Evolutionary conservation across 64 coral and sea anemone species (phyloP), one percentile per base, ranked within the genome.

Genomic region (Porites australiensis): DNA sequence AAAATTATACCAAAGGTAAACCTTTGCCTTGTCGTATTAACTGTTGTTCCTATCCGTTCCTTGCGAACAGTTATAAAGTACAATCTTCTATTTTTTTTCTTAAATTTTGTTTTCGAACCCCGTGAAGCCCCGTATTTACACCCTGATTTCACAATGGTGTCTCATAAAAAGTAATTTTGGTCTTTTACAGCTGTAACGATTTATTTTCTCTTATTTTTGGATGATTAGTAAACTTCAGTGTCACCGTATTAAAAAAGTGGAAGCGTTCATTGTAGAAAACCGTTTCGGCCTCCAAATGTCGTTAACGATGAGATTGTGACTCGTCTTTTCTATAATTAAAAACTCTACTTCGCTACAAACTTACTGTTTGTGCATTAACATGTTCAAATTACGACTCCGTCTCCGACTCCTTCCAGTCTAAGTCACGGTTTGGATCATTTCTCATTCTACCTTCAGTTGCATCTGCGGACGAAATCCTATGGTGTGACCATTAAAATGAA

Each of bases 161-260:
- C 15, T 78, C 27, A 55, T 64, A 64, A 64, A 64, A 12, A 19
- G 75, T 11, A 55, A 49, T 50, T 19, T 78, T 78, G 75, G 54
- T 78, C 19, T 27, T 78, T 78, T 55, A 14, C 23, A 51, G 50
- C 75, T 78, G 54, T 78, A 22, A 55, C 50, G 57, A 78, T 21
- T 57, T 46, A 54, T 49, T 78, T 54, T 23, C 8, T 16, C 15
- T 78, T 78, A 57, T 78, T 78, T 22, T 19, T 37, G 16, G 51
- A 78, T 14, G 50, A 57, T 64, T 64, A 16, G 18, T 4, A 64
- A 64, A 64, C 13, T 18, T 18, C 5, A 64, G 18, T 64, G 62
- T 64, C 62, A 13, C 18, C 18, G 18, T 64, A 16, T 64, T 16
- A 14, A 10, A 4, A 4, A 64, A 4, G 13, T 64, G 13, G 18